Percentiles rank a stretch among this genome's conserved stretches.
These are phyloP conservation scores for Phalanger gymnotis DNA, from an alignment of 2,797 vertebrate species.

Conservation along the genomic window DNA sequence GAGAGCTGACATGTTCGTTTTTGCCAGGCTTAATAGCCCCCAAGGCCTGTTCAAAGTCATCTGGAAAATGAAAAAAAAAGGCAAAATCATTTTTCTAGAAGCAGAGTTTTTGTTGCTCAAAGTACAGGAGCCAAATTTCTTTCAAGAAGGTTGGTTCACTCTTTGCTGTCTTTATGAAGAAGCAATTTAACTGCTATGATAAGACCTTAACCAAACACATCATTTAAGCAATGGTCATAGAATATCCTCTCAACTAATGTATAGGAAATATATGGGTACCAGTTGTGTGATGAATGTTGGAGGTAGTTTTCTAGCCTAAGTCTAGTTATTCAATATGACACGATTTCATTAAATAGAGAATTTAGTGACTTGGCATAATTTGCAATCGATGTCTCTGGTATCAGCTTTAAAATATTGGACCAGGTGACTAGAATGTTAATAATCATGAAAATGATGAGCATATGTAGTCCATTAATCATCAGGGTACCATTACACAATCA, in stretches of 20 bases:
- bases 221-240: neutral
- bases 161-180: constrained; percentile 27
- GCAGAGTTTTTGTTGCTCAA: constrained; percentile 59
- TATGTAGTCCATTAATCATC: constrained; percentile 24
- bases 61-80: constrained; percentile 16
- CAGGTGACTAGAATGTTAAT: neutral
- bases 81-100: constrained; percentile 49
- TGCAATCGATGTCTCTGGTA: constrained; percentile 20
- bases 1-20: constrained; percentile 81
- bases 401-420: constrained; percentile 33
- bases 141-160: constrained; percentile 61
- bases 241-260: neutral
- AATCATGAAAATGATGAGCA: constrained; percentile 40
- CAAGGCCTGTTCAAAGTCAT: constrained; percentile 78
- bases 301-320: neutral
- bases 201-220: neutral
- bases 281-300: neutral
- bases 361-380: neutral
- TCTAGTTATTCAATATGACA: neutral
- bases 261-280: neutral
- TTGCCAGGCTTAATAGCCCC: constrained; percentile 74
- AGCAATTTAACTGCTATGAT: constrained; percentile 13
- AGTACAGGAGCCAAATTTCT: constrained; percentile 42
- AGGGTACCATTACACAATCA: constrained; percentile 26
- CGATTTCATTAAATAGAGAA: constrained; percentile 28